Evolutionary conservation across 1,140 invertebrate species (phyloP), one percentile per base, ranked within the genome.

Genomic region (Camponotus vicinus): DNA sequence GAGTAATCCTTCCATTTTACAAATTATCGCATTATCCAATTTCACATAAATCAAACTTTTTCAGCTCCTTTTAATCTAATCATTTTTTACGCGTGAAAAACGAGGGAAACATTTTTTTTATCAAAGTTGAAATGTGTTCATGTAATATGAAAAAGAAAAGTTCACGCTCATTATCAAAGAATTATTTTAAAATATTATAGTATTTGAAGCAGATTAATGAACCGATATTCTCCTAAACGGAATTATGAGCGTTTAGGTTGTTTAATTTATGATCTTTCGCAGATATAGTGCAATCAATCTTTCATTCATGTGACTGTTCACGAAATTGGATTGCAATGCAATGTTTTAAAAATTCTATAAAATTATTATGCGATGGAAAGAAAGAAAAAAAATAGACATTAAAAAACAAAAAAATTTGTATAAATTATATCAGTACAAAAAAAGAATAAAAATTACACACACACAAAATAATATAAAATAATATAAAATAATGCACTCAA

Each of bases 141-240:
- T 69, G 13, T 4, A 21, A 21, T 0, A 18, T 52, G 11, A 52
- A 69, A 79, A 40, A 32, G 18, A 52, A 82, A 40, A 27, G 6
- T 69, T 32, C 8, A 3, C 13, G 21, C 32, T 77, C 15, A 34
- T 71, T 59, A 82, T 82, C 66, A 27, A 9, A 27, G 34, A 59
- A 63, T 78, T 64, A 45, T 21, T 77, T 67, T 52, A 40, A 32
- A 32, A 40, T 79, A 79, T 55, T 37, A 5, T 11, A 37, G n/a
- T 37, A 67, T 55, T 79, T 79, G 21, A 69, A 71, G 49, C 34
- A 34, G n/a, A 67, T 79, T 79, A 78, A 49, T 11, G 18, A 34
- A 79, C 27, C n/a, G 45, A 40, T 5, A 52, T 55, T 40, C 13
- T 40, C 8, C 18, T 27, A 69, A 69, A 71, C 15, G 8, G n/a